Percentiles rank a stretch among this genome's conserved stretches.
Conservation (phyloP, 1,140 invertebrate genomes). For the Marisa cornuarietis region DNA sequence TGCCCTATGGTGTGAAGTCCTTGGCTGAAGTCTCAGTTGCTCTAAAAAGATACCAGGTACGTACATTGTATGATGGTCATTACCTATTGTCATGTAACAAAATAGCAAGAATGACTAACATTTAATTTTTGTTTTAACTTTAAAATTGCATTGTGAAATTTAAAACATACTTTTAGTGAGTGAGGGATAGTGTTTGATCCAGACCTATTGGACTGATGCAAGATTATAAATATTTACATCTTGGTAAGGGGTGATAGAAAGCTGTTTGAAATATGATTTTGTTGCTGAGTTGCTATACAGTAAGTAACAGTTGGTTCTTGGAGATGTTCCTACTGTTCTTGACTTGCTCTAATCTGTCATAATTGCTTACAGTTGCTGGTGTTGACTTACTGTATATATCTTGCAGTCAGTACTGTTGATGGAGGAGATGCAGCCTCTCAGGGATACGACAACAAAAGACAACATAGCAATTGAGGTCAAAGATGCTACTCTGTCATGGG, state of each 20-base stretch:
- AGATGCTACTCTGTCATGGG: conserved; percentile 70
- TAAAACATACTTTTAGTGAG: too few species aligned
- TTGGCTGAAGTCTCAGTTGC: conserved; percentile 61
- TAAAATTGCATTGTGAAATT: too few species aligned
- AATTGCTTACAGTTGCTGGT: neutral
- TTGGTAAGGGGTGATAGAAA: too few species aligned
- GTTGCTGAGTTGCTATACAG: neutral
- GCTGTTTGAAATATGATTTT: neutral
- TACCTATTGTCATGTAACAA: too few species aligned
- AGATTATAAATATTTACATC: too few species aligned
- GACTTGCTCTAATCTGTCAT: neutral
- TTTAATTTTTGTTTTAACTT: too few species aligned
- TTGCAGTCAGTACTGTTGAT: conserved; percentile 47
- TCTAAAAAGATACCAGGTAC: conserved; percentile 64
- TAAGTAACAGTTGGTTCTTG: neutral
- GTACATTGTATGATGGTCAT: neutral
- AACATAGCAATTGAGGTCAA: conserved; percentile 65
- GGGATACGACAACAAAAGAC: conserved; percentile 28
- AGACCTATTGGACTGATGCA: too few species aligned
- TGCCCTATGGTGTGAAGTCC: conserved; percentile 56
- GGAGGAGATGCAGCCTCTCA: conserved; percentile 40
- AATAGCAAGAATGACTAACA: too few species aligned
- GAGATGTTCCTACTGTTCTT: neutral
- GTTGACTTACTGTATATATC: neutral
- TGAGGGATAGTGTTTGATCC: too few species aligned